These are phyloP conservation scores for Phocides pigmalion DNA, from an alignment of 1,140 invertebrate genomes.

Conservation along the genomic window DNA sequence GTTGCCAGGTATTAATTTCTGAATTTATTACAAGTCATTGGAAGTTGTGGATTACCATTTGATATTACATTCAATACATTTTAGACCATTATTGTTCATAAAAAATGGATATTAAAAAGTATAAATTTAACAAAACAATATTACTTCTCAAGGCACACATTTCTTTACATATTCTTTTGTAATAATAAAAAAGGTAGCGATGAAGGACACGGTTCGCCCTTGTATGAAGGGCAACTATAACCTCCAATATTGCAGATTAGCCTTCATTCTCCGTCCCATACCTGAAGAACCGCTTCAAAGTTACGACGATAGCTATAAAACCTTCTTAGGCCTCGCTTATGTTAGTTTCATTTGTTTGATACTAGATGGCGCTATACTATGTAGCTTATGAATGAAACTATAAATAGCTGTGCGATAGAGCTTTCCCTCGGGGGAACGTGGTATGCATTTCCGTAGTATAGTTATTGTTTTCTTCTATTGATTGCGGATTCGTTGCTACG, in stretches of 20 bases:
- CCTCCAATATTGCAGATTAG: slow-evolving; percentile 61
- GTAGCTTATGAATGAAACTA: slow-evolving; percentile 27
- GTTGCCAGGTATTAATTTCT: too few species aligned
- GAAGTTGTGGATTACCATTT: too few species aligned
- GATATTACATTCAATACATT: too few species aligned
- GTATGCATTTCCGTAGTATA: slow-evolving; percentile 21
- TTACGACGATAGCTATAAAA: slow-evolving; percentile 25
- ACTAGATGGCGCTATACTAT: slow-evolving; percentile 53
- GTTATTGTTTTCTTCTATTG: slow-evolving; percentile 23
- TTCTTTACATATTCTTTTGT: background rate
- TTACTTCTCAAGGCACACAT: background rate
- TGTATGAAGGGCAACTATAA: slow-evolving; percentile 52
- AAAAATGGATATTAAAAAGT: background rate
- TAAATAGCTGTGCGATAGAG: slow-evolving; percentile 12
- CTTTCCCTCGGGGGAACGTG: slow-evolving; percentile 22
- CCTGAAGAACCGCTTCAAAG: slow-evolving; percentile 39
- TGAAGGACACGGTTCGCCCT: slow-evolving; percentile 54
- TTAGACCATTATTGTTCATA: too few species aligned
- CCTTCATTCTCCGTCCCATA: slow-evolving; percentile 47
- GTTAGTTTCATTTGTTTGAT: slow-evolving; percentile 32
- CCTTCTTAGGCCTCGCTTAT: slow-evolving; percentile 18
- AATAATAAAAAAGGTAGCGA: slow-evolving; percentile 50
- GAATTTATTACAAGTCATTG: too few species aligned
- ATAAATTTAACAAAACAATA: background rate
- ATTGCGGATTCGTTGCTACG: slow-evolving; percentile 25